A percentile compares a stretch with the other conserved stretches of the same genome.
Evolutionary conservation across 1,140 invertebrate genomes (phyloP).

Genomic region (Scaptomyza graminum): DNA sequence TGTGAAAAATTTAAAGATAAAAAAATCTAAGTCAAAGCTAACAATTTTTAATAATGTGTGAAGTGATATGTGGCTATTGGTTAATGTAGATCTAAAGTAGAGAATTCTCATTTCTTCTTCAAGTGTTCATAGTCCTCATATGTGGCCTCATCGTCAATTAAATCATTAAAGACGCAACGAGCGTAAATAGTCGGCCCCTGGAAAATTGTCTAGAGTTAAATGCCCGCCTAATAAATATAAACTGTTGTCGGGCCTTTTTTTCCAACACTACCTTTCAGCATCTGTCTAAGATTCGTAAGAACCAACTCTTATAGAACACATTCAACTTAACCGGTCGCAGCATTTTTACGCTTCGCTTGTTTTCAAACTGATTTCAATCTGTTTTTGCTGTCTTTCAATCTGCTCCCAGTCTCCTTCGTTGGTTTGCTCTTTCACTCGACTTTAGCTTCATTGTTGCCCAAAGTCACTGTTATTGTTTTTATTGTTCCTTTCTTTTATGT

Average conservation of each 20-base stretch:
- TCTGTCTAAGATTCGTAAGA: not conserved
- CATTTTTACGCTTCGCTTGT: constrained; percentile 73
- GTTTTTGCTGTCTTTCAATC: constrained; percentile 72
- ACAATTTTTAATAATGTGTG: too few relatives aligned
- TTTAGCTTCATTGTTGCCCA: constrained; percentile 71
- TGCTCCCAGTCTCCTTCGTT: constrained; percentile 21
- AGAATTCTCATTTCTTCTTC: too few relatives aligned
- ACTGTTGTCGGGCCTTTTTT: not conserved
- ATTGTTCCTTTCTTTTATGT: constrained; percentile 15
- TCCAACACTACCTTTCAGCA: not conserved
- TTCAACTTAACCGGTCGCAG: constrained; percentile 18
- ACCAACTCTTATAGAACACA: not conserved
- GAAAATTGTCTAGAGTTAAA: not conserved
- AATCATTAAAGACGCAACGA: too few relatives aligned
- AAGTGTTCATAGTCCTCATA: too few relatives aligned
- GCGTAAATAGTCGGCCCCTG: too few relatives aligned
- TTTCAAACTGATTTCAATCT: constrained; percentile 77
- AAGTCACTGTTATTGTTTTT: constrained; percentile 49
- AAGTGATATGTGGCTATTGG: too few relatives aligned
- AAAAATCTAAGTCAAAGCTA: too few relatives aligned
- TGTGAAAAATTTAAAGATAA: too few relatives aligned
- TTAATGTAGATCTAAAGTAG: too few relatives aligned
- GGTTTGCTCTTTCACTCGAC: constrained; percentile 1
- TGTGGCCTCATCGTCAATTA: too few relatives aligned
- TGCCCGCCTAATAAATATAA: not conserved